Base-by-base conservation (phyloP, 1,140 invertebrate genomes). In the honey bee (Apis mellifera) region DNA sequence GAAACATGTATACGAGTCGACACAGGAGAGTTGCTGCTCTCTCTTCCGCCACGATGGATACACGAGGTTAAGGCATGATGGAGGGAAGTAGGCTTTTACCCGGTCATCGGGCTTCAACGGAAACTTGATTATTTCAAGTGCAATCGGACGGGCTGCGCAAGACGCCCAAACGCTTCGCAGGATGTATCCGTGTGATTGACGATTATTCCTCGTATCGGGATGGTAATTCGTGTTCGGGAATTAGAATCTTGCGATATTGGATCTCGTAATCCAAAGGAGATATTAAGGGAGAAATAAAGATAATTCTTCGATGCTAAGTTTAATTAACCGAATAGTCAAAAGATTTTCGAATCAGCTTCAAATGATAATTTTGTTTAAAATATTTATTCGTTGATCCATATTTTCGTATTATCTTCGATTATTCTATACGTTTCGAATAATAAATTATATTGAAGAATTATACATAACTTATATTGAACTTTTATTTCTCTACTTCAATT, bases 91-190 rank as follows among this genome's bases (percentile, higher is more conserved):
- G 78, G 78, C 78, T 84, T 84, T 84, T 84, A 84, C 78, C 66
- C 83, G 83, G 83, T 84, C 83, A 76, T 84, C 83, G 59, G 70
- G 83, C 76, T 84, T 64, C 57, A 26, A 55, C 78, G 83, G 65
- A 75, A 84, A 75, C 72, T 15, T 59, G 78, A 82, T 84, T 75
- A 75, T 75, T 84, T 71, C 77, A 84, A 82, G 62, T 82, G 83
- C 70, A 57, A 66, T 57, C 73, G 71, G 78, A 64, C 57, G 62
- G 7, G 4, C 32, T n/a, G n/a, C n/a, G n/a, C n/a, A n/a, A n/a
- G 3, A 32, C 4, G 32, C 32, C 32, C 32, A 42, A 42, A 32
- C 4, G 32, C 32, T 73, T 72, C 71, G 50, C 59, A 17, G 57
- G 65, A 32, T 26, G 59, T 19, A 15, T 69, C 23, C 42, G 42